Percentiles rank a stretch among this genome's conserved stretches.
Evolutionary conservation across 2,113 vertebrate species (phyloP).

Genomic region (Sitta europaea): DNA sequence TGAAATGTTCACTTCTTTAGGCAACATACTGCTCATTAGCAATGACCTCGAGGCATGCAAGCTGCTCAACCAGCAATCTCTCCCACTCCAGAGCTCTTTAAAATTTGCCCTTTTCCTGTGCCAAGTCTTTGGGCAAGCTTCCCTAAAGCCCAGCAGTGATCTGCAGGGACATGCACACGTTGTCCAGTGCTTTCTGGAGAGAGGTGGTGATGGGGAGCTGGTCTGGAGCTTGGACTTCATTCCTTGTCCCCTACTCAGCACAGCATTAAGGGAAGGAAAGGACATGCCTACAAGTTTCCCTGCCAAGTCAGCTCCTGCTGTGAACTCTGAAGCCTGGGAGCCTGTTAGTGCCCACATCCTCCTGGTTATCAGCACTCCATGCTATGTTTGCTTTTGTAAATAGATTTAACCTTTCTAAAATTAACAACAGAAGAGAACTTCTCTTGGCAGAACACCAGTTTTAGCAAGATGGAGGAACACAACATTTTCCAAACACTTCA

Average conservation of each 20-base stretch:
- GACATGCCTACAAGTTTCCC: neutral
- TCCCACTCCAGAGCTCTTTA: conserved; percentile 24
- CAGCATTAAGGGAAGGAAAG: neutral
- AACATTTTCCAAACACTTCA: conserved; percentile 45
- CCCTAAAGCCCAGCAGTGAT: neutral
- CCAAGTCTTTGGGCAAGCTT: neutral
- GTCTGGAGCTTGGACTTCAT: neutral
- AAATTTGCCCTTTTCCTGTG: conserved; percentile 53
- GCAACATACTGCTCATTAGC: conserved; percentile 46
- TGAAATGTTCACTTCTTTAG: conserved; percentile 16
- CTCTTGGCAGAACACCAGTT: conserved; percentile 32
- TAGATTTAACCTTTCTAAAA: conserved; percentile 55
- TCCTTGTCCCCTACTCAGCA: neutral
- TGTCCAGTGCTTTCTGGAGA: neutral
- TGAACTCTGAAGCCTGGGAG: neutral
- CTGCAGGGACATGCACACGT: neutral
- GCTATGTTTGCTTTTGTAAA: conserved; percentile 45
- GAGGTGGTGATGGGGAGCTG: neutral
- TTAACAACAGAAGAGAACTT: conserved; percentile 38
- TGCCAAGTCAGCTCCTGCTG: neutral
- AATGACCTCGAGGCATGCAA: conserved; percentile 46
- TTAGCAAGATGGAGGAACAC: neutral
- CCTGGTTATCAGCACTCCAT: neutral
- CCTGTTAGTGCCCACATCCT: neutral
- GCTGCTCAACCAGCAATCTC: conserved; percentile 29